Conservation (phyloP, 2,797 vertebrate genomes). For the Sorex maritimensis region DNA sequence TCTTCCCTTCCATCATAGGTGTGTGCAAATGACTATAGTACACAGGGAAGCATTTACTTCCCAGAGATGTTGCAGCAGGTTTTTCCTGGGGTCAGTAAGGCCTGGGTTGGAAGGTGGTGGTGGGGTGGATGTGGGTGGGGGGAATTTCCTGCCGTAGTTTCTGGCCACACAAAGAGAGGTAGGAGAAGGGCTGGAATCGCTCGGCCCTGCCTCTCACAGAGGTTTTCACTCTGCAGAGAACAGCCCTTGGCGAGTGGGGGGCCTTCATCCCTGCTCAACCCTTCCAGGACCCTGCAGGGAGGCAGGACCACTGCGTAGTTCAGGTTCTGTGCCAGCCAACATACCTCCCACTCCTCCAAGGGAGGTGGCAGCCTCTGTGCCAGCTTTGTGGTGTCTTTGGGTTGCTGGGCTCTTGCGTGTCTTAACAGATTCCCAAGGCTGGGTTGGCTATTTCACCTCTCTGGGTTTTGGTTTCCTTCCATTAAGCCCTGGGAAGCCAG, state of each 20-base stretch:
- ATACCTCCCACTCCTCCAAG: background rate
- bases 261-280: background rate
- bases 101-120: background rate
- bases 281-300: conserved; percentile 23
- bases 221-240: background rate
- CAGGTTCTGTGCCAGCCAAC: background rate
- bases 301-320: background rate
- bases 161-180: background rate
- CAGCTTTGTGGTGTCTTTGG: background rate
- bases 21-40: background rate
- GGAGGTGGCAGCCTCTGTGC: background rate
- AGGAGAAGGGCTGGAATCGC: background rate
- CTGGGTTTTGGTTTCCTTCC: conserved; percentile 21
- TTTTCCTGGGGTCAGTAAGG: background rate
- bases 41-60: conserved; percentile 11
- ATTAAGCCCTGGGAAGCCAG: background rate
- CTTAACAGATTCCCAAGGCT: no score
- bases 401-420: background rate
- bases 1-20: background rate
- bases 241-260: background rate
- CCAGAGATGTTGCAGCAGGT: conserved; percentile 8
- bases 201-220: background rate
- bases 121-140: background rate
- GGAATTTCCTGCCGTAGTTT: background rate
- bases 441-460: background rate